Percentiles rank a stretch among this genome's conserved stretches.
phyloP scores from a whole-genome alignment of 1,140 invertebrate genomes.

The Paralvinella palmiformis region DNA sequence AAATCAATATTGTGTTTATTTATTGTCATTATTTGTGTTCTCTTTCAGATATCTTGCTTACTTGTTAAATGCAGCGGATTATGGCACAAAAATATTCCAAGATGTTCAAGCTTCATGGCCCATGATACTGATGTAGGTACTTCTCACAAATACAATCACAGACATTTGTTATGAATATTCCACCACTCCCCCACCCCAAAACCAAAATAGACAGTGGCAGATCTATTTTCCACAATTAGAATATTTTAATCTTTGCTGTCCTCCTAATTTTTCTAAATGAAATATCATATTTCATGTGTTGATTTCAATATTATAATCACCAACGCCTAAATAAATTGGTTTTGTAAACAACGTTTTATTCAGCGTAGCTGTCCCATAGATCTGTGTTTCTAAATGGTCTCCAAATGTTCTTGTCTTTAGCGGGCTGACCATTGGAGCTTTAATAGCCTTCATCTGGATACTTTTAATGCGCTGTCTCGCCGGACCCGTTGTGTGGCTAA shows the following conservation, averaged over 20 bases:
- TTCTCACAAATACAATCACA: conserved; percentile 20
- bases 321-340: background rate
- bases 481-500: conserved; percentile 77
- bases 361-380: background rate
- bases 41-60: conserved; percentile 35
- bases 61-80: conserved; percentile 40
- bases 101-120: conserved; percentile 67
- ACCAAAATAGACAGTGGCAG: background rate
- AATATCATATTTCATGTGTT: background rate
- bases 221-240: background rate
- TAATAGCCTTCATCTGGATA: conserved; percentile 80
- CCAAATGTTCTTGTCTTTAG: conserved; percentile 29
- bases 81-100: conserved; percentile 65
- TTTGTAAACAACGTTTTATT: background rate
- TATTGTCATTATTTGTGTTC: background rate
- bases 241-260: background rate
- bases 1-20: background rate
- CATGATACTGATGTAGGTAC: conserved; percentile 58
- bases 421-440: conserved; percentile 60
- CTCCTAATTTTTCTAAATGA: background rate
- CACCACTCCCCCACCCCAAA: background rate
- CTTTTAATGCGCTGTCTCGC: conserved; percentile 81
- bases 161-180: no score
- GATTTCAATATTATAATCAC: background rate
- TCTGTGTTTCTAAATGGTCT: background rate